Conservation (phyloP, 1,140 invertebrate species). For the Bactericera cockerelli region DNA sequence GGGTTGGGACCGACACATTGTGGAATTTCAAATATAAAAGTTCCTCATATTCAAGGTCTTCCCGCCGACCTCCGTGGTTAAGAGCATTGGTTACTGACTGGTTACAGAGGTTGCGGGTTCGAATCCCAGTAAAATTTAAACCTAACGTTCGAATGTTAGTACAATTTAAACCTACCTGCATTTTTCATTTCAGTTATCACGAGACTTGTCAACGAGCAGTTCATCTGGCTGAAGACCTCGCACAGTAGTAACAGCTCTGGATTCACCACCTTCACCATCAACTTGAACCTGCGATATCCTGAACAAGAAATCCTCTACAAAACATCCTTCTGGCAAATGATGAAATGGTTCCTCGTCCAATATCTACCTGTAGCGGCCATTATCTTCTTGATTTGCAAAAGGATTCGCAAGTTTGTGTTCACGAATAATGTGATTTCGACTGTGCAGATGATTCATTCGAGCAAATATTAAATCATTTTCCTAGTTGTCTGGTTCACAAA, state of each 20-base stretch:
- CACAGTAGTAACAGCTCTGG: neutral
- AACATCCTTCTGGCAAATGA: constrained; percentile 1
- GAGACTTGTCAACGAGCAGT: neutral
- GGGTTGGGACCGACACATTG: too few relatives aligned
- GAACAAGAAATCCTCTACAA: neutral
- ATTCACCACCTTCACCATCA: neutral
- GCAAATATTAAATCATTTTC: neutral
- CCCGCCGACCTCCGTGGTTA: too few relatives aligned
- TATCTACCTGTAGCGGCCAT: neutral
- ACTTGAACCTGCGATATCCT: neutral
- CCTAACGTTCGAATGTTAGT: too few relatives aligned
- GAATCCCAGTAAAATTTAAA: too few relatives aligned
- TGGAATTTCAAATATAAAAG: too few relatives aligned
- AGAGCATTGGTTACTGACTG: too few relatives aligned
- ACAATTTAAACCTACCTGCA: too few relatives aligned
- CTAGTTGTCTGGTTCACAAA: neutral
- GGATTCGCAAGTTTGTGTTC: neutral
- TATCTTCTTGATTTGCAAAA: neutral
- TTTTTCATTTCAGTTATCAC: neutral
- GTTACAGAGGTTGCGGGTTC: too few relatives aligned
- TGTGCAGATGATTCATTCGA: constrained; percentile 5
- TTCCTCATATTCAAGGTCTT: too few relatives aligned
- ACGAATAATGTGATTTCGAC: constrained; percentile 1
- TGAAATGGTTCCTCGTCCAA: neutral
- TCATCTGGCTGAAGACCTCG: neutral